Evolutionary conservation across 2,888 invertebrate genomes (phyloP).

Genomic region (Ophion costatus): DNA sequence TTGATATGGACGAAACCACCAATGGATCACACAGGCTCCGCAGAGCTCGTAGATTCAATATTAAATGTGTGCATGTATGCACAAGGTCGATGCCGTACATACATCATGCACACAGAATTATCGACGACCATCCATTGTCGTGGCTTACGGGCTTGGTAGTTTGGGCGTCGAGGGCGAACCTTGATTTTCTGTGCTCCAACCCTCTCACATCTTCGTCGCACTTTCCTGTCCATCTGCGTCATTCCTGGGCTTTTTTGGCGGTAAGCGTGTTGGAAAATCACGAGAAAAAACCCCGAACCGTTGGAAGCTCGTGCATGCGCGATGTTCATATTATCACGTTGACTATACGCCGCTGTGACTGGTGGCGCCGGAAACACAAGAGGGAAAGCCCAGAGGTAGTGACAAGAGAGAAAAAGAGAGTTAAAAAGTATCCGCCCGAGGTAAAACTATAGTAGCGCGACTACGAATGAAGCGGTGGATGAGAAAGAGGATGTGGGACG

Average conservation of each 20-base stretch:
- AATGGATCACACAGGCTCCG: neutral
- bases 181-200: slow-evolving; percentile 57
- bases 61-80: neutral
- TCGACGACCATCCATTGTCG: slow-evolving; percentile 45
- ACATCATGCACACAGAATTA: slow-evolving; percentile 13
- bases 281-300: slow-evolving; percentile 56
- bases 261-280: slow-evolving; percentile 48
- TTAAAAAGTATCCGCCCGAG: slow-evolving; percentile 47
- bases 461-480: slow-evolving; percentile 57
- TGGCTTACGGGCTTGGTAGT: slow-evolving; percentile 51
- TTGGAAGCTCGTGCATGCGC: slow-evolving; percentile 42
- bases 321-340: slow-evolving; percentile 50
- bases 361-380: slow-evolving; percentile 44
- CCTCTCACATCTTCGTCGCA: slow-evolving; percentile 4
- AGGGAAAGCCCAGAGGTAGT: slow-evolving; percentile 18
- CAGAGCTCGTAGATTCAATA: slow-evolving; percentile 12
- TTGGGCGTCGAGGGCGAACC: slow-evolving; percentile 58
- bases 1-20: neutral
- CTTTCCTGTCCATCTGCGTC: slow-evolving; percentile 29
- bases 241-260: slow-evolving; percentile 32
- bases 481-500: slow-evolving; percentile 40
- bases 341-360: slow-evolving; percentile 4
- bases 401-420: slow-evolving; percentile 4
- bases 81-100: neutral
- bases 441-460: slow-evolving; percentile 56